Base-by-base conservation (phyloP, 2,797 vertebrate species). In the Perdix hodgsoniae region DNA sequence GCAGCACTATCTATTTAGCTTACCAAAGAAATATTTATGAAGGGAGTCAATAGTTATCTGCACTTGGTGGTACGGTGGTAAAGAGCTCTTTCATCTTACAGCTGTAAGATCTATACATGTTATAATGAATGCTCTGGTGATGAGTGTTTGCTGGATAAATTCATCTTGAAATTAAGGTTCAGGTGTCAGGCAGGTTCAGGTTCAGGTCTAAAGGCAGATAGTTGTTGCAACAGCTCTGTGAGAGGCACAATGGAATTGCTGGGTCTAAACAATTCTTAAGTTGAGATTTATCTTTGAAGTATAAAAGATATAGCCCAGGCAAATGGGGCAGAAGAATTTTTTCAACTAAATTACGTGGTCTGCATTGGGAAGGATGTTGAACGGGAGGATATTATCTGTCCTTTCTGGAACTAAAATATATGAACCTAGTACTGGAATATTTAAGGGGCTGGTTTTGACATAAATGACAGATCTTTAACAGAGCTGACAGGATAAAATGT, bases 381-480 rank as follows among this genome's bases (percentile, higher is more conserved):
- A 69, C 14, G 78, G 49, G 37, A 78, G 42, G 86, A 65, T 1
- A 54, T 69, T 85, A 63, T 44, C 22, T 65, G 29, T 78, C 22
- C 45, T 22, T 85, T 44, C 42, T 78, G 50, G 54, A 67, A 27
- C 54, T 77, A 80, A 90, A 95, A 73, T 76, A 54, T 80, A 27
- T 49, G 60, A 90, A 63, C 22, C 37, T 82, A 88, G 75, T 79
- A 87, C 72, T 40, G 31, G 29, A 80, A 94, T 83, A 90, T 57
- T 74, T 74, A 80, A 82, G 42, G 56, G 42, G 4, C 18, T 60
- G 18, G 47, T 80, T 88, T 91, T 83, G 71, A 72, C 15, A 27
- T 71, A 88, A 90, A 83, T 93, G 69, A 59, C 24, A 61, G 29
- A 26, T 61, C 72, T 86, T 94, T 80, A 89, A 69, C 50, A 78